These are phyloP conservation scores for Sakesphorus luctuosus DNA, from an alignment of 2,113 vertebrate genomes.

Conservation along the genomic window DNA sequence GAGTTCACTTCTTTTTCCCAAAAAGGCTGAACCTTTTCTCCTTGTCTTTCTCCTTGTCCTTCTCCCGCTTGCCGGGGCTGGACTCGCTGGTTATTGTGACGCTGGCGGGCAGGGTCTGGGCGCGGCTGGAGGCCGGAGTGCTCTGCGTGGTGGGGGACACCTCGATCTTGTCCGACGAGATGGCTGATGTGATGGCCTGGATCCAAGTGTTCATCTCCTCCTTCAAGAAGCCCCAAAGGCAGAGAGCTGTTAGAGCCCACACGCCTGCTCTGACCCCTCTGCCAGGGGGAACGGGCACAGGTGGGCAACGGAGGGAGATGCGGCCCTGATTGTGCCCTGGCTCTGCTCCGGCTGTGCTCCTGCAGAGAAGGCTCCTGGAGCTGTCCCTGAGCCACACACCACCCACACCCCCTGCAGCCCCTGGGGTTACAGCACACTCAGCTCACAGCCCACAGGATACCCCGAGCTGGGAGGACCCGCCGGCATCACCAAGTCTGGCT, in stretches of 20 bases:
- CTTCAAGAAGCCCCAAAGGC: conserved; percentile 73
- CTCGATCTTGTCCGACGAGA: conserved; percentile 83
- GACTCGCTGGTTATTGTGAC: conserved; percentile 89
- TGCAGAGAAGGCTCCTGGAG: neutral
- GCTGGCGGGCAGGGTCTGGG: conserved; percentile 90
- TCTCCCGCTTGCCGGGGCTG: conserved; percentile 90
- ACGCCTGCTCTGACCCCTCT: neutral
- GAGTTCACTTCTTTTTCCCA: conserved; percentile 96
- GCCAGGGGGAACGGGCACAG: rapidly evolving
- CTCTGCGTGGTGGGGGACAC: conserved; percentile 86
- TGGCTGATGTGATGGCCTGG: conserved; percentile 90
- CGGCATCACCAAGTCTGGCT: neutral
- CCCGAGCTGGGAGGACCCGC: neutral
- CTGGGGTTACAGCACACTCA: neutral
- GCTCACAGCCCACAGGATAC: neutral
- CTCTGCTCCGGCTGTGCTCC: neutral
- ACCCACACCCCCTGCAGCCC: neutral
- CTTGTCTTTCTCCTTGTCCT: conserved; percentile 96
- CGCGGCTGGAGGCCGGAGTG: conserved; percentile 90
- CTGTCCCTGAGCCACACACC: neutral
- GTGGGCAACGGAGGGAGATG: neutral
- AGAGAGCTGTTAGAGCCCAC: conserved; percentile 21
- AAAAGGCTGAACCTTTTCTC: conserved; percentile 98
- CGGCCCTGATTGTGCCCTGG: neutral
- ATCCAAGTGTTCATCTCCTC: conserved; percentile 99